These are phyloP conservation scores for Anoncus sp. DNA, from an alignment of 2,888 invertebrate species.

Conservation along the genomic window DNA sequence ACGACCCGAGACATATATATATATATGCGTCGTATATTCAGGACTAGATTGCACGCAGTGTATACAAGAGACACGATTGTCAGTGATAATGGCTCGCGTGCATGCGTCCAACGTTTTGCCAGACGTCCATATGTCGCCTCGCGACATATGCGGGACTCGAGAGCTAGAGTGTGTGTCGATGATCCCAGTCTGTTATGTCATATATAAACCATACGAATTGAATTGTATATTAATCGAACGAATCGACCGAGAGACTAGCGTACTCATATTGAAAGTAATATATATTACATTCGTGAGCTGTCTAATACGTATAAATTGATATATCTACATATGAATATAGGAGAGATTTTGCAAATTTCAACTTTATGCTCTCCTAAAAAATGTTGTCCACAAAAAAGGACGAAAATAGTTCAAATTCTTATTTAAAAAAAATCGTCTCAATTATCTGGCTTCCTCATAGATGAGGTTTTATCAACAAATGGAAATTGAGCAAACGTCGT, in stretches of 20 bases:
- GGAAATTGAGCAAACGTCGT: too few relatives aligned
- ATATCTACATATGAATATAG: too few relatives aligned
- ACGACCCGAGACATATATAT: too few relatives aligned
- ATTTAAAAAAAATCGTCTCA: too few relatives aligned
- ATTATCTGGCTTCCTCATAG: too few relatives aligned
- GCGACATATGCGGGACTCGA: conserved; percentile 69
- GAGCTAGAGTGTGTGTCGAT: conserved; percentile 51
- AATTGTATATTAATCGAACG: too few relatives aligned
- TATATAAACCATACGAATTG: conserved; percentile 54
- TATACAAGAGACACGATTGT: conserved; percentile 30
- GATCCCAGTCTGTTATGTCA: conserved; percentile 25
- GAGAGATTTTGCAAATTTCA: too few relatives aligned
- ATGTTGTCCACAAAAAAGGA: too few relatives aligned
- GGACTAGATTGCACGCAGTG: conserved; percentile 25
- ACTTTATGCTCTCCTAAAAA: too few relatives aligned
- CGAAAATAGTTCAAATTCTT: too few relatives aligned
- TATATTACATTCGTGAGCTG: not conserved
- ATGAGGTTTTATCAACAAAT: too few relatives aligned
- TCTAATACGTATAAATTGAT: not conserved
- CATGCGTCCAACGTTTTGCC: conserved; percentile 51
- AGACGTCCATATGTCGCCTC: conserved; percentile 72
- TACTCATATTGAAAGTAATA: conserved; percentile 7
- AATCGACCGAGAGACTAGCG: conserved; percentile 4
- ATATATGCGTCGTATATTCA: conserved; percentile 14
- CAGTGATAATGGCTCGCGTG: conserved; percentile 55